Base-by-base conservation (phyloP, 1,140 invertebrate genomes). In the Nasonia vitripennis region DNA sequence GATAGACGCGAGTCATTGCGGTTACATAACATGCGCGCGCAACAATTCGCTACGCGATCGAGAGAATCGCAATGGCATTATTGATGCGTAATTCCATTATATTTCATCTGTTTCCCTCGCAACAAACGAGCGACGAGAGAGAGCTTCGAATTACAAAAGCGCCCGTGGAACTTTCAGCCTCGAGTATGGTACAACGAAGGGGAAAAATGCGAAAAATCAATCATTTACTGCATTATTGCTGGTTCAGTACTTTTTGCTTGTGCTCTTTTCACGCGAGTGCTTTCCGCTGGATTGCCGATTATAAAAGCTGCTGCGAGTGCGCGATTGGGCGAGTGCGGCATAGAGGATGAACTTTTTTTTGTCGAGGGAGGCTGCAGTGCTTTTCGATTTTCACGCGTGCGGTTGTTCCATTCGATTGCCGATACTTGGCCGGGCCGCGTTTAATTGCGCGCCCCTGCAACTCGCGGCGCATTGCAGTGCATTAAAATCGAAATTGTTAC, bases 1-100 rank as follows among this genome's bases (percentile, higher is more conserved):
- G 34, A 73, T 73, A 73, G 27, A 23, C 27, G 14, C 10, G 70
- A 31, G 27, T 73, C 11, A 11, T 4, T 2, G 10, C 14, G 34
- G 20, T 10, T 77, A 34, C 12, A 62, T 83, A 71, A 77, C n/a
- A 20, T 7, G 20, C 7, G 37, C 7, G 37, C 2, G 70, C 10
- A 34, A 6, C 34, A 9, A 17, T 51, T 82, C 12, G 17, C 20
- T 9, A 0, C 3, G 7, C 9, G 7, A 34, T 34, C 34, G 0
- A 31, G 10, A 75, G 70, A 27, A 75, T 83, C 27, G 10, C 11
- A 34, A 70, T 31, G 62, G 75, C 37, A 78, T 78, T 78, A 83
- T 78, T 70, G 41, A 78, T 78, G 73, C 62, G 74, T 51, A 70
- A 78, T 68, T 78, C 74, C 74, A 78, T 62, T 70, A 48, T 68